These are phyloP conservation scores for Amphimedon queenslandica DNA, from an alignment of 37 sponge, comb jelly and placozoan genomes.

Conservation along the genomic window DNA sequence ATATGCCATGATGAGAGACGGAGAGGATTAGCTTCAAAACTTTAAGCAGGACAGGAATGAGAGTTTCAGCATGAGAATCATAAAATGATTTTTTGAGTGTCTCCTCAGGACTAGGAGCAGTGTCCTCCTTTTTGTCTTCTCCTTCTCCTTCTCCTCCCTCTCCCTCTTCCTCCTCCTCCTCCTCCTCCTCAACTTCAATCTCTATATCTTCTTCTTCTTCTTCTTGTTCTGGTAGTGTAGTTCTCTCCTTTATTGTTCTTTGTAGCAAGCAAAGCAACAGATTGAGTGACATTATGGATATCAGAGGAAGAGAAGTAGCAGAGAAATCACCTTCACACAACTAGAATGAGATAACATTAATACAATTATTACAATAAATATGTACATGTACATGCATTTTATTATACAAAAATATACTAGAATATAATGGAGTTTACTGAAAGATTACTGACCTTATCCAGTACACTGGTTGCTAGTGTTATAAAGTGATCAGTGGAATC, in stretches of 20 bases:
- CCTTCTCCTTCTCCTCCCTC: constrained; percentile 5
- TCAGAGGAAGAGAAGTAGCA: constrained; percentile 25
- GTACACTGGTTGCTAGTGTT: constrained; percentile 11
- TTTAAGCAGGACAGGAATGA: constrained; percentile 32
- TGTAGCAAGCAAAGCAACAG: constrained; percentile 40
- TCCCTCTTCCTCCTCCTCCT: background rate
- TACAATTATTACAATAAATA: background rate
- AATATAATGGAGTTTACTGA: background rate
- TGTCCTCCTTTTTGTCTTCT: constrained; percentile 14
- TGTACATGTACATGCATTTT: background rate
- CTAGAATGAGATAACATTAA: constrained; percentile 1
- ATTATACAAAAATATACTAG: too few relatives aligned
- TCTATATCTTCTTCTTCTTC: background rate
- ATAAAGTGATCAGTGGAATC: constrained; percentile 56
- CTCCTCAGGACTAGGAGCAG: background rate
- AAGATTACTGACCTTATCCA: constrained; percentile 17
- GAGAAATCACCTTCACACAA: constrained; percentile 6
- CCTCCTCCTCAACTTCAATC: constrained; percentile 5
- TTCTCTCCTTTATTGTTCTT: constrained; percentile 11
- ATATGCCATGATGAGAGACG: constrained; percentile 17
- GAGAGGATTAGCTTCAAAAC: constrained; percentile 10
- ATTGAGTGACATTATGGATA: constrained; percentile 30
- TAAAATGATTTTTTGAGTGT: constrained; percentile 2
- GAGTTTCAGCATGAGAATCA: background rate
- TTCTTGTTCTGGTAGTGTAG: too few relatives aligned